Evolutionary conservation across 1,140 invertebrate genomes (phyloP), one percentile per base, ranked within the genome.

Genomic region (Musca vetustissima): DNA sequence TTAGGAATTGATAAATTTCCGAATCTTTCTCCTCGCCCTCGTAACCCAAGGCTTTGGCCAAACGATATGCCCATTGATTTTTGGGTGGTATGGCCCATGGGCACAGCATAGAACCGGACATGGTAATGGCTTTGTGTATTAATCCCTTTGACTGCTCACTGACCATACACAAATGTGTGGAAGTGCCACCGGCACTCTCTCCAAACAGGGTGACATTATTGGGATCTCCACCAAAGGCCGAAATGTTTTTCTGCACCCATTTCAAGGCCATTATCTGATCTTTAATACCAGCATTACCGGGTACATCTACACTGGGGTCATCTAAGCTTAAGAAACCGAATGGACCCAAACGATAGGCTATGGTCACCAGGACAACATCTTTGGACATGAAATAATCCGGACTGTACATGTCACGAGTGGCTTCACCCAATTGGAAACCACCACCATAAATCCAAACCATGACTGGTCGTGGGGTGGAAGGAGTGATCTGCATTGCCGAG

Each of bases 391-490:
- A 86, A 64, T 89, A 86, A 70, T 88, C 86, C 0, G 87, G 86
- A 17, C 85, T 83, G 55, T 80, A 81, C 74, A 80, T 75, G 49
- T 82, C 79, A 1, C 78, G 72, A 0, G 75, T 70, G 14, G 80
- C 78, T 64, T 81, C 77, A 32, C 88, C 87, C 25, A 81, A 73
- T 69, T 85, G 84, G 71, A 90, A 90, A 28, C 85, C 85, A 67
- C 91, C 90, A 21, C 90, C 91, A 78, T 91, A 89, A 15, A 93
- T 85, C 82, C 79, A 82, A 14, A 80, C 78, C 73, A 82, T 72
- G 2, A 82, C 80, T 0, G 80, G 80, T 1, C 73, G 73, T 17
- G 64, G 69, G 24, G 75, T 74, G 0, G 66, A 32, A 0, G 78
- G 76, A 15, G 73, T 72, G n/a, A 81, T 55, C 79, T 80, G 22